Evolutionary conservation across 2,113 vertebrate species (phyloP).

Genomic region (Amazona vittata): DNA sequence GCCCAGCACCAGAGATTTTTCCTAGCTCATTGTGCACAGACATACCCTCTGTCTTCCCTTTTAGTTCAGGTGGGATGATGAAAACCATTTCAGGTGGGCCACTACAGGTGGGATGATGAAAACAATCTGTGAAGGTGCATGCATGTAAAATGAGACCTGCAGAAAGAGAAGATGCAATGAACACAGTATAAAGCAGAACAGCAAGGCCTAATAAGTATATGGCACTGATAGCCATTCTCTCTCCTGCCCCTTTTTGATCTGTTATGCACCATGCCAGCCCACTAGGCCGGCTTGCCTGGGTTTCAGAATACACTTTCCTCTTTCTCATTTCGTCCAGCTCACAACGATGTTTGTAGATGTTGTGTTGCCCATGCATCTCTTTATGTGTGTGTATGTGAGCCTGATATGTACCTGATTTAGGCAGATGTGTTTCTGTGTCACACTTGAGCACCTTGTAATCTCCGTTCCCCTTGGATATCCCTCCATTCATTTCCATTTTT

Average conservation of each 20-base stretch:
- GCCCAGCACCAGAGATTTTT: background rate
- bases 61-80: background rate
- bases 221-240: background rate
- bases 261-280: constrained; percentile 14
- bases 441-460: background rate
- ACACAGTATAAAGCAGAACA: background rate
- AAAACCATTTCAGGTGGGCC: background rate
- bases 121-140: background rate
- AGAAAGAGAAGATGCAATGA: background rate
- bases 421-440: constrained; percentile 51
- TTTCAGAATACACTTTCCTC: constrained; percentile 53
- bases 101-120: background rate
- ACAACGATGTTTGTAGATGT: constrained; percentile 52
- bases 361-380: constrained; percentile 15
- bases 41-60: background rate
- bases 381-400: constrained; percentile 26
- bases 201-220: background rate
- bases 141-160: background rate
- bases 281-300: constrained; percentile 65
- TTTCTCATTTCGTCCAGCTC: constrained; percentile 56
- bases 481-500: constrained; percentile 27
- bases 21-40: background rate
- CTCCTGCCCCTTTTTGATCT: constrained; percentile 40
- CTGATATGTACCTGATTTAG: background rate
- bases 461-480: background rate